Evolutionary conservation across 2,113 vertebrate species (phyloP), one percentile per base, ranked within the genome.

Genomic region (Colistium nudipinnis): DNA sequence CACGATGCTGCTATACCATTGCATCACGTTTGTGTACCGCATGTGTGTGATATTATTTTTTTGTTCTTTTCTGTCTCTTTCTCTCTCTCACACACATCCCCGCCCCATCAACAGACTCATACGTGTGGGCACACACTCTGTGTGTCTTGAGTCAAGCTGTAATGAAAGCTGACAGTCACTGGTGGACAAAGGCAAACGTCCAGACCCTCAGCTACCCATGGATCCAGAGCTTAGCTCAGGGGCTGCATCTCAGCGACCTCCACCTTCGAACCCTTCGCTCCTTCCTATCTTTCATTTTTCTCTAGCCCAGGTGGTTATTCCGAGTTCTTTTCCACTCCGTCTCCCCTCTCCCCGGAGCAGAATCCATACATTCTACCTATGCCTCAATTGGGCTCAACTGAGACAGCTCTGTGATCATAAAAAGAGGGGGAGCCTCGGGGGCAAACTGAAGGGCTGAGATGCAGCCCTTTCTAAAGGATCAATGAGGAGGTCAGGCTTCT

Each of bases 401-500:
- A 33, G 31, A 6, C 9, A 6, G 31, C 31, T 33, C 9, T 33
- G 31, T 33, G 31, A 33, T 33, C 4, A 9, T 25, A 38, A 65
- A 16, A 70, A 33, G 45, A 56, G 31, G 59, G 43, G 62, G 54
- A 31, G 33, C 17, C 8, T 41, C 39, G 14, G 19, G 39, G 39
- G 8, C 17, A 17, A 43, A 12, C 13, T n/a, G 61, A 41, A n/a
- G 55, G 16, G 63, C 62, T 75, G 81, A 86, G 79, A 84, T 77
- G 69, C 2, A 43, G 59, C 74, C 49, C 53, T 22, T 11, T 13
- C 17, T n/a, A 54, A 63, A 76, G 78, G 78, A 81, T 78, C 74
- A 49, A 69, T 77, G 83, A 68, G 74, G 81, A 85, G 78, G 79
- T 84, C 63, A 75, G 77, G 53, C 82, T 83, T 74, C 63, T 62